A percentile compares a stretch with the other conserved stretches of the same genome.
phyloP scores from a whole-genome alignment of 2,113 vertebrate species.

The Azemiops feae region DNA sequence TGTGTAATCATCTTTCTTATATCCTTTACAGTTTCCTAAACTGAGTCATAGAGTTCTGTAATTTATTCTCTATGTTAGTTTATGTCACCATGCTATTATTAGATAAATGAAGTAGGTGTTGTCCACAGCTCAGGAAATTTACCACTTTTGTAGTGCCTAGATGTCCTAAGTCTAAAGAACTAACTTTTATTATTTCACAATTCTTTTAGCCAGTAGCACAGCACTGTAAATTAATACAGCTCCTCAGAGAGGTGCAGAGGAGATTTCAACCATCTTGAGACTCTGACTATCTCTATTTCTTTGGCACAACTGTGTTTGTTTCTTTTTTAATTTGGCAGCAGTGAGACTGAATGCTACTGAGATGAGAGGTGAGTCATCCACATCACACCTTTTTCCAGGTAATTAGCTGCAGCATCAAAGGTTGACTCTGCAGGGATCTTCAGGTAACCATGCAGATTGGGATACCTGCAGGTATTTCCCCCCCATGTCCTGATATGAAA shows the following conservation, averaged over 20 bases:
- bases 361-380: slow-evolving; percentile 44
- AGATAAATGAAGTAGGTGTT: slow-evolving; percentile 7
- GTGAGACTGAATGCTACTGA: slow-evolving; percentile 51
- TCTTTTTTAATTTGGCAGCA: slow-evolving; percentile 48
- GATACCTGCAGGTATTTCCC: slow-evolving; percentile 3
- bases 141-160: background rate
- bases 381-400: slow-evolving; percentile 44
- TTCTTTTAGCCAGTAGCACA: slow-evolving; percentile 32
- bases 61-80: background rate
- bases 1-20: background rate
- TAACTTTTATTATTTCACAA: slow-evolving; percentile 32
- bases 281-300: background rate
- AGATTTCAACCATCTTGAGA: slow-evolving; percentile 32
- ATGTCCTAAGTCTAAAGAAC: slow-evolving; percentile 3
- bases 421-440: slow-evolving; percentile 31
- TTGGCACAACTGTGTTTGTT: slow-evolving; percentile 45
- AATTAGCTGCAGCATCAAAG: slow-evolving; percentile 54
- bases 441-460: slow-evolving; percentile 38
- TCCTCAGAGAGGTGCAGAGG: slow-evolving; percentile 40
- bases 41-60: background rate
- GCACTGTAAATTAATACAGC: slow-evolving; percentile 41
- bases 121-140: background rate
- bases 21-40: background rate
- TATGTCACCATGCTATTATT: slow-evolving; percentile 11
- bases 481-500: background rate